Evolutionary conservation across 1,140 invertebrate genomes (phyloP).

Genomic region (Phymastichus coffea): DNA sequence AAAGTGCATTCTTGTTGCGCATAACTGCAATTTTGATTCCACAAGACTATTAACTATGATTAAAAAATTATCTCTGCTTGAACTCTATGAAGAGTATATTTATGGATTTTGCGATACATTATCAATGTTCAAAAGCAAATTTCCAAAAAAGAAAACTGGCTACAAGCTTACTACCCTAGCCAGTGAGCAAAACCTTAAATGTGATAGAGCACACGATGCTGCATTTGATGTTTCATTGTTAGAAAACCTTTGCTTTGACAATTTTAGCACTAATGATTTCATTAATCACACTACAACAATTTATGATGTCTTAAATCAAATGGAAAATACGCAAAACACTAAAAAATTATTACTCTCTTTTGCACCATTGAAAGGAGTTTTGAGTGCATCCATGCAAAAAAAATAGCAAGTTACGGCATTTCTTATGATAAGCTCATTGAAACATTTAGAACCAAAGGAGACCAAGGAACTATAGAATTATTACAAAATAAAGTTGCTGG

Average conservation of each 20-base stretch:
- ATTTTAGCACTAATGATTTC: neutral
- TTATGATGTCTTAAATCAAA: neutral
- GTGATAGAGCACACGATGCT: constrained; percentile 1
- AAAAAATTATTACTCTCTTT: neutral
- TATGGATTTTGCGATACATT: neutral
- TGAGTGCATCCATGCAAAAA: neutral
- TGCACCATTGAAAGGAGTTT: neutral
- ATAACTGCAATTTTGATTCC: too few relatives aligned
- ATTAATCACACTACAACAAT: neutral
- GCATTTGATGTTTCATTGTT: neutral
- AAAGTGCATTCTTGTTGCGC: constrained; percentile 2
- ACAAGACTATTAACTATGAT: neutral
- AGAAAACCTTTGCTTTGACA: neutral
- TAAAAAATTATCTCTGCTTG: neutral
- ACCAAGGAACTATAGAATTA: too few relatives aligned
- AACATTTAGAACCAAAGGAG: too few relatives aligned
- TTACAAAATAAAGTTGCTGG: too few relatives aligned
- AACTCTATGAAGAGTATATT: neutral
- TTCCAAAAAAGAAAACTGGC: neutral
- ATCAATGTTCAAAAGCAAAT: neutral
- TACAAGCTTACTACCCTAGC: neutral
- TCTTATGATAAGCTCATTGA: neutral
- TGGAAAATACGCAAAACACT: neutral
- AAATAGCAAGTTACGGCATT: neutral
- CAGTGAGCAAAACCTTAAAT: neutral